Percentiles rank a stretch among this genome's conserved stretches.
phyloP scores from a whole-genome alignment of 2,797 vertebrate genomes.

The Ciconia nigra region DNA sequence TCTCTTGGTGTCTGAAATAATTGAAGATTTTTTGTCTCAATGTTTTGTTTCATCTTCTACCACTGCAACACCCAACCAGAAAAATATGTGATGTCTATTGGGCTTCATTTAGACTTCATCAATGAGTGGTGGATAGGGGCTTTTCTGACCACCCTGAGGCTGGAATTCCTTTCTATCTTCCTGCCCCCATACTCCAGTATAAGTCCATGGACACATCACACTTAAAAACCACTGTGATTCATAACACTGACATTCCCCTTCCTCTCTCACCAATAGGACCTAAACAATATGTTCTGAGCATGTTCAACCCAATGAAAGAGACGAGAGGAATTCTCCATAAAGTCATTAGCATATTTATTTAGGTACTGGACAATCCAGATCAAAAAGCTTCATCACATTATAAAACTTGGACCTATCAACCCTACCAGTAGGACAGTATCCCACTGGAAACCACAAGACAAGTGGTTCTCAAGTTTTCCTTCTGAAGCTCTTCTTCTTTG shows the following conservation, averaged over 20 bases:
- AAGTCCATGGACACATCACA: neutral
- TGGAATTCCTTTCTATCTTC: neutral
- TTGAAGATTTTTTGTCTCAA: neutral
- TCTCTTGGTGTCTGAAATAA: neutral
- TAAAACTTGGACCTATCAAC: neutral
- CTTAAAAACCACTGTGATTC: neutral
- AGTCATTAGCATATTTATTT: neutral
- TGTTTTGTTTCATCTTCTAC: neutral
- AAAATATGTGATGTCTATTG: neutral
- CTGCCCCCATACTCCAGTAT: neutral
- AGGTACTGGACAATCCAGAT: neutral
- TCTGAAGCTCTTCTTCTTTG: neutral
- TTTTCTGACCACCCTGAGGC: neutral
- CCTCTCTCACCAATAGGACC: neutral
- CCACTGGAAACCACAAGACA: neutral
- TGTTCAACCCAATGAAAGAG: neutral
- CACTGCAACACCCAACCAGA: neutral
- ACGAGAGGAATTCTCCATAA: neutral
- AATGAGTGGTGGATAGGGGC: neutral
- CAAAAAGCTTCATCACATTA: neutral
- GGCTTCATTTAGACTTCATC: neutral
- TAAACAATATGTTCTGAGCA: neutral
- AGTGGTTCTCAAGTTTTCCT: neutral
- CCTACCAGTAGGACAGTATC: neutral
- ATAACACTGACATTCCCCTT: neutral